Conservation (phyloP, 2,113 vertebrate genomes). For the Rhabdomys dilectus region DNA sequence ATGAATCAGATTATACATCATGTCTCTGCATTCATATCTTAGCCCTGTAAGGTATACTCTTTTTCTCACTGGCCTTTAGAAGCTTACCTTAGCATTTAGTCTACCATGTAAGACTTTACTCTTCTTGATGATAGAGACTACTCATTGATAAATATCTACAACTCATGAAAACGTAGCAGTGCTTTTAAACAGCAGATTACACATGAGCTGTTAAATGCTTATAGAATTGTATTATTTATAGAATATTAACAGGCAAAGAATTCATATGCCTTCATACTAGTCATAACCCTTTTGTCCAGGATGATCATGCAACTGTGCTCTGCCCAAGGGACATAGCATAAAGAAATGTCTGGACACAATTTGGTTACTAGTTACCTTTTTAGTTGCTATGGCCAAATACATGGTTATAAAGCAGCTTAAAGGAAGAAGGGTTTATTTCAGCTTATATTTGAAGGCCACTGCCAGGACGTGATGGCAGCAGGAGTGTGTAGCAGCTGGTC, state of each 20-base stretch:
- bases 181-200: constrained; percentile 1
- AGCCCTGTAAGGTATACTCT: neutral
- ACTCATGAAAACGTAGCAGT: neutral
- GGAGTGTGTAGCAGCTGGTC: neutral
- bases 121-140: neutral
- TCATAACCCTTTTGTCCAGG: neutral
- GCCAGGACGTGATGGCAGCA: neutral
- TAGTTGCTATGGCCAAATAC: neutral
- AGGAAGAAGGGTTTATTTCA: neutral
- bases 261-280: neutral
- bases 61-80: neutral
- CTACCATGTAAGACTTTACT: constrained; percentile 14
- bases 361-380: neutral
- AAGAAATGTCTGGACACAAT: neutral
- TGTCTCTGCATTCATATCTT: neutral
- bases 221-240: neutral
- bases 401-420: no score
- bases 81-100: neutral
- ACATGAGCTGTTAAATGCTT: constrained; percentile 10
- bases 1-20: neutral
- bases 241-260: neutral
- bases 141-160: neutral
- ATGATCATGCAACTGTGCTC: neutral
- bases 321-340: neutral
- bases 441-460: neutral